Evolutionary conservation across 2,113 vertebrate genomes (phyloP).

Genomic region (Puma concolor): DNA sequence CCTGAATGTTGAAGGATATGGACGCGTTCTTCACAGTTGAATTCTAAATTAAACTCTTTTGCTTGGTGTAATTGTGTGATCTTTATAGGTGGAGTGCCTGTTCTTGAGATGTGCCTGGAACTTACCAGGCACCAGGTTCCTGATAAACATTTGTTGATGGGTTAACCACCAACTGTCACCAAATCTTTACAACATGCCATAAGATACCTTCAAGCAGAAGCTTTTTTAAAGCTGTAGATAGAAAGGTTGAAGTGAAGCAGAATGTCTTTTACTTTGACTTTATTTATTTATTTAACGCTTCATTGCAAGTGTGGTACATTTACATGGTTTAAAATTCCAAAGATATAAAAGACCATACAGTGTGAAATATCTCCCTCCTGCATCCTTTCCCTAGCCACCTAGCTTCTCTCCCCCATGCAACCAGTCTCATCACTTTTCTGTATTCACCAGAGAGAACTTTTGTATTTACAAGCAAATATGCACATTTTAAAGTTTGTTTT

Average conservation of each 20-base stretch:
- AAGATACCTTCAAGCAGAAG: slow-evolving; percentile 21
- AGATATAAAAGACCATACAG: slow-evolving; percentile 34
- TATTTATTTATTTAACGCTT: slow-evolving; percentile 57
- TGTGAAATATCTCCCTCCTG: slow-evolving; percentile 43
- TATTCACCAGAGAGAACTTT: slow-evolving; percentile 30
- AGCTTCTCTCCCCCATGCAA: slow-evolving; percentile 20
- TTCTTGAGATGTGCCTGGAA: neutral
- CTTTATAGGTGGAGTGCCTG: neutral
- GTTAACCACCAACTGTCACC: neutral
- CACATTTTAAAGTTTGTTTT: slow-evolving; percentile 57
- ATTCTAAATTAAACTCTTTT: neutral
- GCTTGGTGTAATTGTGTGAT: neutral
- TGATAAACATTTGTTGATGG: neutral
- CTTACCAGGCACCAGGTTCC: neutral
- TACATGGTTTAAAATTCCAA: slow-evolving; percentile 62
- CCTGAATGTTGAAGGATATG: neutral
- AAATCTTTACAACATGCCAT: slow-evolving; percentile 38
- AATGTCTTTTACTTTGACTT: slow-evolving; percentile 52
- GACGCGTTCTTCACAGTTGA: neutral
- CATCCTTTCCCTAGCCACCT: neutral
- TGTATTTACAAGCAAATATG: slow-evolving; percentile 45
- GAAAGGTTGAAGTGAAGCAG: slow-evolving; percentile 45
- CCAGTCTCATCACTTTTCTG: slow-evolving; percentile 7
- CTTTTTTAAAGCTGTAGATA: slow-evolving; percentile 13
- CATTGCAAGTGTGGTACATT: slow-evolving; percentile 20